Evolutionary conservation across 2,888 invertebrate genomes (phyloP), one percentile per base, ranked within the genome.

Genomic region (Microdon myrmicae): DNA sequence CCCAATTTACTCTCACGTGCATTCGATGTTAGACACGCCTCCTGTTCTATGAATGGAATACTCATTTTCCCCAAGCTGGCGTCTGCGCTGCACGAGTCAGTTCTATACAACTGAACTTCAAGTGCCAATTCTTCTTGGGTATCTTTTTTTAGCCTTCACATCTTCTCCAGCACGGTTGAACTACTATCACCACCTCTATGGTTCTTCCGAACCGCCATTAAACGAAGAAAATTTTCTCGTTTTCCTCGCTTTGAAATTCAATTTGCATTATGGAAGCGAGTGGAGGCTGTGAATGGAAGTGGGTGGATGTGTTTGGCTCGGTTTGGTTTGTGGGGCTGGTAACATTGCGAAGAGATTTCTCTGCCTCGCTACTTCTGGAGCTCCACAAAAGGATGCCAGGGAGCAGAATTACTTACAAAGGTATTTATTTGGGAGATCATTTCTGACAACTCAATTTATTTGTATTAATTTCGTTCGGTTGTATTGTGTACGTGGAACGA

Each of bases 361-460:
- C 22, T 60, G 47, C 25, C 38, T 35, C 9, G 7, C 12, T 32
- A 19, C 13, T 28, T 14, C 22, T 19, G 14, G 26, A 12, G 16
- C 22, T 35, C 16, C 13, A 28, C 8, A 14, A 34, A 44, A 26
- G 55, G 37, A 55, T 49, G 56, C 41, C 43, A 34, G 26, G 59
- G 67, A 73, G 74, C 73, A 74, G 76, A 76, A 78, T 77, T 77
- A 77, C 77, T 78, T 77, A 77, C 73, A 72, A 72, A 75, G 77
- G 76, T 75, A 77, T 78, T 78, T 78, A 77, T 77, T 78, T 78
- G 74, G 75, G 76, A 75, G 77, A 77, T 77, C 78, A 77, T 77
- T 76, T 75, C 75, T 77, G 77, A 77, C 77, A 77, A 77, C 77
- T 77, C 77, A 78, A 77, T 77, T 77, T 77, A 77, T 77, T 78